Conservation (phyloP, 2,797 vertebrate species). For the Crenuchus spilurus region DNA sequence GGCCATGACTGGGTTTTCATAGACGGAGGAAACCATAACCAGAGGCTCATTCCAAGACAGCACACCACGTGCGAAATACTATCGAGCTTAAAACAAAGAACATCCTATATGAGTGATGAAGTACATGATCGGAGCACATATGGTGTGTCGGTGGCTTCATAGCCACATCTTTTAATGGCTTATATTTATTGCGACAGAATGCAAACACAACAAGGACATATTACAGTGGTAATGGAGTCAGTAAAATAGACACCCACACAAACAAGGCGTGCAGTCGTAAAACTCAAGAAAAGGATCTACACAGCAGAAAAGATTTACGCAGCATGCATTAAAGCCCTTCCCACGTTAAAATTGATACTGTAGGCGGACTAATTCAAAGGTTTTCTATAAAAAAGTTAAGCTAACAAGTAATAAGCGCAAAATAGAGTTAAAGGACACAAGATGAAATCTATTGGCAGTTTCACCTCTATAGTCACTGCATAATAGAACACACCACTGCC, state of each 20-base stretch:
- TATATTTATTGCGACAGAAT: constrained; percentile 24
- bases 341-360: constrained; percentile 21
- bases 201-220: constrained; percentile 7
- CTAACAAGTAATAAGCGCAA: background rate
- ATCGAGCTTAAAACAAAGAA: constrained; percentile 71
- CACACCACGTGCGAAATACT: constrained; percentile 60
- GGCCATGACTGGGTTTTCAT: constrained; percentile 67
- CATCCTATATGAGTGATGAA: constrained; percentile 29
- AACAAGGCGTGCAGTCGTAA: constrained; percentile 24
- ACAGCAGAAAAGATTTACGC: constrained; percentile 14
- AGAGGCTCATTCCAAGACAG: constrained; percentile 47
- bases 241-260: constrained; percentile 25
- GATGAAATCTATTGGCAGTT: background rate
- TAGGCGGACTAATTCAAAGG: constrained; percentile 26
- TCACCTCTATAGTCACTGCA: constrained; percentile 11
- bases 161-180: background rate
- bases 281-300: background rate
- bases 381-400: constrained; percentile 11
- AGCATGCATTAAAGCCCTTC: constrained; percentile 13
- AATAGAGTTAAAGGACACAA: background rate
- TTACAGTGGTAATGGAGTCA: constrained; percentile 14
- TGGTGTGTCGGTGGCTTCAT: constrained; percentile 18
- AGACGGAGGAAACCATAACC: constrained; percentile 56
- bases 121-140: background rate
- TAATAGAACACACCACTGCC: constrained; percentile 19